Evolutionary conservation across 1,140 invertebrate species (phyloP).

Genomic region (Pectinophora gossypiella): DNA sequence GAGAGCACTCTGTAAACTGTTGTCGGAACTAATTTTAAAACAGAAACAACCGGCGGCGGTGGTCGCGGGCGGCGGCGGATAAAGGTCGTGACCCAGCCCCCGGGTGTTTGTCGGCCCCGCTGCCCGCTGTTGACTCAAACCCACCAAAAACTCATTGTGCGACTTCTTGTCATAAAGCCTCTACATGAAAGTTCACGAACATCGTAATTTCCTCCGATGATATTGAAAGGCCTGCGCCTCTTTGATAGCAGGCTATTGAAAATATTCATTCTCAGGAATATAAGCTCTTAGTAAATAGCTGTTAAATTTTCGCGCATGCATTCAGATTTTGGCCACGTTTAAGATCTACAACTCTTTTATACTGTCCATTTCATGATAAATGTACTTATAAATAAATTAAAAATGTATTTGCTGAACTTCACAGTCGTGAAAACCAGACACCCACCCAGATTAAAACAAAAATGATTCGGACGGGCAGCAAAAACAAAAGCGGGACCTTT

Average conservation of each 20-base stretch:
- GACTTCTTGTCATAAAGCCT: conserved; percentile 47
- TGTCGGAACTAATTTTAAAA: conserved; percentile 17
- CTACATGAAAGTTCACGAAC: conserved; percentile 30
- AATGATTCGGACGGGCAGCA: not conserved
- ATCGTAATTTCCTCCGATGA: conserved; percentile 29
- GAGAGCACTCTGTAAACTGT: conserved; percentile 4
- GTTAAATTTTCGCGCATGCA: too few species aligned
- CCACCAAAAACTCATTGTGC: conserved; percentile 63
- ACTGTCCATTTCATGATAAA: not conserved
- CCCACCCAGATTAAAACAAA: not conserved
- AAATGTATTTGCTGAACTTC: too few species aligned
- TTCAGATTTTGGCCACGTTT: too few species aligned
- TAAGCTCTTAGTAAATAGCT: not conserved
- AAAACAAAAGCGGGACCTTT: not conserved
- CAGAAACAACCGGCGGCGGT: conserved; percentile 20
- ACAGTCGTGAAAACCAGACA: too few species aligned
- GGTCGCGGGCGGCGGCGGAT: conserved; percentile 23
- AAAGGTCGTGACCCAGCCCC: conserved; percentile 60
- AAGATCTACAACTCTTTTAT: too few species aligned
- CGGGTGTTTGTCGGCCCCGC: conserved; percentile 46
- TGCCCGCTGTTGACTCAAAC: conserved; percentile 48
- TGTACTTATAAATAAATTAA: too few species aligned
- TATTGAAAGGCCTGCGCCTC: conserved; percentile 23
- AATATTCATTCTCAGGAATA: conserved; percentile 9
- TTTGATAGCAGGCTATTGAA: conserved; percentile 20